Base-by-base conservation (phyloP, 2,113 vertebrate species). In the Perccottus glenii region DNA sequence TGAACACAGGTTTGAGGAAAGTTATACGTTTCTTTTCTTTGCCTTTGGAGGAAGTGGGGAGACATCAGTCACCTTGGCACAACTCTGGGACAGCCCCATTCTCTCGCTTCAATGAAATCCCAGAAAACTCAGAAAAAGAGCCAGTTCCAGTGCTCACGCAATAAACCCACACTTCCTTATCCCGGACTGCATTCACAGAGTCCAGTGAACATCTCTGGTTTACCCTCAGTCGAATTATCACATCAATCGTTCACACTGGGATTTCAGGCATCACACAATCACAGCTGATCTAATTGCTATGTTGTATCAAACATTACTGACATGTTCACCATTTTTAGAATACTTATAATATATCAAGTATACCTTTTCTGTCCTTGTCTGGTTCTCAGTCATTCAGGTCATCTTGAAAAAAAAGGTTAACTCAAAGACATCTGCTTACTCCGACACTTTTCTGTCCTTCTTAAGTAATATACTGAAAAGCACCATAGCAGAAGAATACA, bases 101-200 rank as follows among this genome's bases (percentile, higher is more conserved):
- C 78, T 85, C 66, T 79, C 70, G 80, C 75, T 85, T 78, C 87
- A 86, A 91, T 89, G 77, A 90, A 90, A 89, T 87, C 77, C 62
- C 44, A 73, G 19, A 27, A 27, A 27, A 63, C 51, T 75, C 73
- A 59, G 70, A 82, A 82, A 27, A 83, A 75, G 64, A 81, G 36
- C 48, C 75, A 57, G 83, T 88, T 88, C 78, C 52, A 76, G 80
- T 77, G 65, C 78, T 73, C 67, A 69, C 38, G 81, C 80, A 80
- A 89, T 85, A 81, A 85, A 82, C 36, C 73, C 59, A 62, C 60
- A 61, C 50, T 78, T 75, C 67, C 45, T 70, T 55, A 58, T 73
- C 51, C 76, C 62, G 64, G 10, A 57, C 42, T 53, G 62, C 40
- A 72, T 72, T 78, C 67, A 63, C 60, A 52, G 43, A 73, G 57